Evolutionary conservation across 2,888 invertebrate species (phyloP).

Genomic region (Drosophila atripex): DNA sequence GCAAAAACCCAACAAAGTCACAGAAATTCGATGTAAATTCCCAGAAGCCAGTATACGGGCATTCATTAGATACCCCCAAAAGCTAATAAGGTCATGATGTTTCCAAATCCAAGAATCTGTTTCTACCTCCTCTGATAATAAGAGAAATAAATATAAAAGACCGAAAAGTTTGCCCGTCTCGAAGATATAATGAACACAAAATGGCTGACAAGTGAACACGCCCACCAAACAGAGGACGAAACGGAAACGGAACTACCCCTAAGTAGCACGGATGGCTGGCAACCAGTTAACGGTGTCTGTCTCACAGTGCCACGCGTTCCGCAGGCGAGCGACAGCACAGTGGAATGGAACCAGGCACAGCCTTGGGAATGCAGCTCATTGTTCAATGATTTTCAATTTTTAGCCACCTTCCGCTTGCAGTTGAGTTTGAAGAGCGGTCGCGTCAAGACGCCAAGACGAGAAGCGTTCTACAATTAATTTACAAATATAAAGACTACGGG

Average conservation of each 20-base stretch:
- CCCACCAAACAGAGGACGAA: slow-evolving; percentile 54
- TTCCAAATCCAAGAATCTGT: slow-evolving; percentile 40
- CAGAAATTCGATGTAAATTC: slow-evolving; percentile 72
- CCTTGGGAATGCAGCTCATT: slow-evolving; percentile 50
- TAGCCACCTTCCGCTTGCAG: slow-evolving; percentile 52
- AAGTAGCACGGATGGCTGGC: slow-evolving; percentile 47
- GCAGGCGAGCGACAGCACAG: slow-evolving; percentile 54
- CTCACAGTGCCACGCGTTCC: slow-evolving; percentile 44
- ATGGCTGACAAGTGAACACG: slow-evolving; percentile 70
- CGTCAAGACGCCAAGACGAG: slow-evolving; percentile 55
- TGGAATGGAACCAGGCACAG: slow-evolving; percentile 38
- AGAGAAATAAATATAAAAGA: slow-evolving; percentile 38
- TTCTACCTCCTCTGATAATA: slow-evolving; percentile 40
- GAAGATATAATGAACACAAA: slow-evolving; percentile 54
- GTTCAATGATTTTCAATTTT: slow-evolving; percentile 15
- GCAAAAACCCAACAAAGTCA: slow-evolving; percentile 57
- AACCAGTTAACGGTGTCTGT: slow-evolving; percentile 27
- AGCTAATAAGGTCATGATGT: slow-evolving; percentile 63
- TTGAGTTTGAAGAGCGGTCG: slow-evolving; percentile 70
- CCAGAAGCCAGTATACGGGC: slow-evolving; percentile 58
- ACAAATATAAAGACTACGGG: background rate
- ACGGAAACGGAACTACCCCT: slow-evolving; percentile 71
- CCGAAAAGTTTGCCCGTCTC: slow-evolving; percentile 11
- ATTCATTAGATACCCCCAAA: slow-evolving; percentile 62
- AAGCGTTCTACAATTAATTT: background rate